Conservation (phyloP, 2,888 invertebrate species). For the Stegana nigrithorax region DNA sequence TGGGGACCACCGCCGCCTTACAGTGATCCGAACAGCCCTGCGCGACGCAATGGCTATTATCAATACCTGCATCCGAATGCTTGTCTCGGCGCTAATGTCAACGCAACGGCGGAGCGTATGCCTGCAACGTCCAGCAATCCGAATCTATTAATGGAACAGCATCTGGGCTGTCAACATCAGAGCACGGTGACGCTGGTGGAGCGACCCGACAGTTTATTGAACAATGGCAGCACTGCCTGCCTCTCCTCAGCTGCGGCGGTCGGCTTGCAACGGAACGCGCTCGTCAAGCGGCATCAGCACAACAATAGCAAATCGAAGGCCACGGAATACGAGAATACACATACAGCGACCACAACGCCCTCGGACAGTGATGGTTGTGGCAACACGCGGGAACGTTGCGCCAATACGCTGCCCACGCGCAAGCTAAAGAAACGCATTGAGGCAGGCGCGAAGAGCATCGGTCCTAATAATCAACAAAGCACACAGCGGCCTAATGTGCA, state of each 20-base stretch:
- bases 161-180: conserved; percentile 29
- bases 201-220: conserved; percentile 33
- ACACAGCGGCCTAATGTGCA: conserved; percentile 69
- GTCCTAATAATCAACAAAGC: conserved; percentile 52
- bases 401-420: conserved; percentile 72
- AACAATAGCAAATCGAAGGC: conserved; percentile 42
- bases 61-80: conserved; percentile 59
- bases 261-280: conserved; percentile 20
- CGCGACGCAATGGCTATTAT: conserved; percentile 71
- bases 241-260: conserved; percentile 40
- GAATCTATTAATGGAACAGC: neutral
- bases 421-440: conserved; percentile 72
- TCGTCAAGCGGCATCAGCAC: conserved; percentile 3
- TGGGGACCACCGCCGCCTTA: conserved; percentile 94
- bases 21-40: conserved; percentile 82
- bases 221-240: conserved; percentile 55
- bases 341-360: conserved; percentile 51
- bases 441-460: conserved; percentile 68
- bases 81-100: conserved; percentile 42
- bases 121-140: neutral
- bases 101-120: neutral
- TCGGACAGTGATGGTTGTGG: conserved; percentile 69
- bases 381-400: conserved; percentile 67
- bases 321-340: conserved; percentile 71
- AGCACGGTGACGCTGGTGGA: conserved; percentile 29